Base-by-base conservation (phyloP, 1,140 invertebrate species). In the Probaryconus sp. region DNA sequence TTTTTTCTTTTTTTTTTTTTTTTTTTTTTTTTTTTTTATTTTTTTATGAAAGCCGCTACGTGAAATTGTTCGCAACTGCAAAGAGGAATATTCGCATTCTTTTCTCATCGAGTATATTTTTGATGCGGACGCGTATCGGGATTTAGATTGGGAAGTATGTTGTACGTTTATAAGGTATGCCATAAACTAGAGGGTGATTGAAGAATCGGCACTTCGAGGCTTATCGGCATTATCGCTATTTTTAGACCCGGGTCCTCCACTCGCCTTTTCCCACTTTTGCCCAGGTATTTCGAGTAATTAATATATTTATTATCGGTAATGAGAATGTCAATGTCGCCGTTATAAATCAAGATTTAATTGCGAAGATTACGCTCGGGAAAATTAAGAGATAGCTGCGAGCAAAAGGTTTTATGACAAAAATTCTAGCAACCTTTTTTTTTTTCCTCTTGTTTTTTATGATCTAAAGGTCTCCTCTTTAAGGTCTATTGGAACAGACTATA, bases 81-180 rank as follows among this genome's bases (percentile, higher is more conserved):
- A 53, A 40, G 37, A 40, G 30, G 42, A 55, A 48, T 43, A 65
- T 55, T 65, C 16, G 42, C 61, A 56, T 65, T 65, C 61, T 48
- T 65, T 18, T 35, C 40, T 53, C 48, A 35, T 45, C 61, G 50
- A 26, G 61, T 55, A 55, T 65, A 65, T 55, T 65, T 65, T 65
- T 65, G 61, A 65, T 37, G 61, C 61, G 21, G n/a, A n/a, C 50
- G 30, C 50, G 21, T 65, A 65, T 65, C 61, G 61, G 48, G 28
- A 55, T 55, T 65, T 45, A 45, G 61, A 65, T 65, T 38, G 40
- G 2, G 40, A 65, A 55, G 40, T 40, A 55, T 65, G 50, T 65
- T 65, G 50, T 53, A 47, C 42, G 50, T 20, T 65, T 53, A 65
- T 65, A 65, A 55, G 61, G 40, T 31, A 28, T 28, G 48, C 48